Conservation (phyloP, 2,797 vertebrate genomes). For the Rousettus madagascariensis region DNA sequence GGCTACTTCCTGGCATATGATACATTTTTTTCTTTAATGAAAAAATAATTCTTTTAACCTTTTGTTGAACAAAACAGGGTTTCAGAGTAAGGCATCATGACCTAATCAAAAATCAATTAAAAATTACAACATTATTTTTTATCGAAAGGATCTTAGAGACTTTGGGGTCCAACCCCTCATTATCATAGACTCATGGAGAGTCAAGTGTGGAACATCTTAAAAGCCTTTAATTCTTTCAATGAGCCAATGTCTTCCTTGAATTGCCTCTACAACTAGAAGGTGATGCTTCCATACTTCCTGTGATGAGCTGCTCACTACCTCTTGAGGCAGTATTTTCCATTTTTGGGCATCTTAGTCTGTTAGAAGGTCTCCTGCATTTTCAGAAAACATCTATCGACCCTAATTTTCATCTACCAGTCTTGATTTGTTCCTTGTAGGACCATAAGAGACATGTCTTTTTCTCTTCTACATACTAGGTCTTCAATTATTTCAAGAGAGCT, state of each 20-base stretch:
- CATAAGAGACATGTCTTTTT: neutral
- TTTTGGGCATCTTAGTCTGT: neutral
- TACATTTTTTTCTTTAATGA: neutral
- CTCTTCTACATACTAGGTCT: neutral
- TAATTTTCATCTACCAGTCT: neutral
- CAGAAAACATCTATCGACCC: neutral
- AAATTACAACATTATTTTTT: conserved; percentile 2
- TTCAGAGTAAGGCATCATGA: neutral
- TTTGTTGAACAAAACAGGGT: neutral
- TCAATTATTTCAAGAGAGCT: neutral
- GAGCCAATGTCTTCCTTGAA: neutral
- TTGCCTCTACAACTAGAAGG: neutral
- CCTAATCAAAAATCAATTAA: conserved; percentile 12
- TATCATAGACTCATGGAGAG: neutral
- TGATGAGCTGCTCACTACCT: neutral
- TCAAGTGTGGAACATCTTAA: neutral
- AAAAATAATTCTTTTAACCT: neutral
- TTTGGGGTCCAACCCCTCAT: neutral
- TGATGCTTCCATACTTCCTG: neutral
- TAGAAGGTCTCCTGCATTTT: neutral
- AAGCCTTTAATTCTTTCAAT: neutral
- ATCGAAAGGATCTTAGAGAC: neutral
- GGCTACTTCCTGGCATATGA: neutral
- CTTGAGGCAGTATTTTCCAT: neutral
- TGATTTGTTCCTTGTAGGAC: neutral